Evolutionary conservation across 2,888 invertebrate genomes (phyloP).

Genomic region (Eilema depressum): DNA sequence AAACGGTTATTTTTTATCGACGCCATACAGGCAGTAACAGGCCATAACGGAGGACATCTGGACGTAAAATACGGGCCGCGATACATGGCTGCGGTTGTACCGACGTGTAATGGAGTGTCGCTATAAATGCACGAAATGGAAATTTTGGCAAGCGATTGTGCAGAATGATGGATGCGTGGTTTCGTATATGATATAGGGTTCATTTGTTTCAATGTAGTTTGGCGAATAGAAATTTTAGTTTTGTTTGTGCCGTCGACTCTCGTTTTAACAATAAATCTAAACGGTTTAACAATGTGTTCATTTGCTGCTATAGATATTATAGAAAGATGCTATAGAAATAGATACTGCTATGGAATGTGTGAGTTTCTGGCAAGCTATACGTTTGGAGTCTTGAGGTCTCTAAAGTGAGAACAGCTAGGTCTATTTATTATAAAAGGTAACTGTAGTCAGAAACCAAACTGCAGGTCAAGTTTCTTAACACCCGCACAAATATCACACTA

Average conservation of each 20-base stretch:
- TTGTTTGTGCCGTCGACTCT: neutral
- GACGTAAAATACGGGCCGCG: conserved; percentile 56
- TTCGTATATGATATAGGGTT: neutral
- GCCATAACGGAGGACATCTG: conserved; percentile 54
- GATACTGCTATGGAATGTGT: no score
- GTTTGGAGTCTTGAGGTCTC: no score
- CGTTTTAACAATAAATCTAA: no score
- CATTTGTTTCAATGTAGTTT: neutral
- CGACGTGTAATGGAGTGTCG: conserved; percentile 29
- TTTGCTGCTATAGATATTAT: no score
- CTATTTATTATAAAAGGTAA: no score
- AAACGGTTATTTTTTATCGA: conserved; percentile 63
- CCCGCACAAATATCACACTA: no score
- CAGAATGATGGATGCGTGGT: conserved; percentile 7
- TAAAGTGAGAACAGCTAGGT: no score
- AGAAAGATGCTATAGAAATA: no score
- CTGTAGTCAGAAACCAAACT: no score
- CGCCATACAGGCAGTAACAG: conserved; percentile 45
- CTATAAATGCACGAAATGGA: conserved; percentile 38
- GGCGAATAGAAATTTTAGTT: neutral
- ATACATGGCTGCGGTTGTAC: conserved; percentile 42
- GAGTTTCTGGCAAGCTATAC: no score
- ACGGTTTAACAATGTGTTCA: no score
- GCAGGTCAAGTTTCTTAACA: no score
- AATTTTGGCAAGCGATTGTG: conserved; percentile 20